Conservation (phyloP, 1,140 invertebrate genomes). For the Grapholita molesta region DNA sequence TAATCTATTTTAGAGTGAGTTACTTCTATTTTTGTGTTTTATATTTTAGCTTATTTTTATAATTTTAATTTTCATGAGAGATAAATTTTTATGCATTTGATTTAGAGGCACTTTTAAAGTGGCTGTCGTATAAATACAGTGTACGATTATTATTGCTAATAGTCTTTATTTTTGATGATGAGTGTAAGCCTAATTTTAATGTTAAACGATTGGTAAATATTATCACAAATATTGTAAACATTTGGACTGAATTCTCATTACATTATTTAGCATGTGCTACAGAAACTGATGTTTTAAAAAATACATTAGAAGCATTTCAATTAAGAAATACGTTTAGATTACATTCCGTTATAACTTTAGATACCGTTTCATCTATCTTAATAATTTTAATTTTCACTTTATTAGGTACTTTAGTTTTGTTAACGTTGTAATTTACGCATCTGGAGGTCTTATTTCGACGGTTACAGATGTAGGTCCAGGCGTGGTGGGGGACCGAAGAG, state of each 20-base stretch:
- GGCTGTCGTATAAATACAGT: constrained; percentile 51
- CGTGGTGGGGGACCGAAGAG: constrained; percentile 62
- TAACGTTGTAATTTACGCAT: constrained; percentile 42
- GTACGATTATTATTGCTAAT: constrained; percentile 54
- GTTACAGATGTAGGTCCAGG: constrained; percentile 68
- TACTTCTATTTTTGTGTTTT: constrained; percentile 23
- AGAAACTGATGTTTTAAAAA: constrained; percentile 25
- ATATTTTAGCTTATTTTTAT: constrained; percentile 23
- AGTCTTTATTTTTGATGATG: constrained; percentile 24
- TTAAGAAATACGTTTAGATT: constrained; percentile 13
- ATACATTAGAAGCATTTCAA: constrained; percentile 16
- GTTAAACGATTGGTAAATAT: constrained; percentile 45
- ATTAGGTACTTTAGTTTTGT: constrained; percentile 13
- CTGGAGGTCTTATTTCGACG: constrained; percentile 67
- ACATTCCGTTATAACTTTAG: constrained; percentile 5
- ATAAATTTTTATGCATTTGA: constrained; percentile 45
- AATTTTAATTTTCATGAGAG: constrained; percentile 34
- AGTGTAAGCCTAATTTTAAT: constrained; percentile 59
- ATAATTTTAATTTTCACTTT: constrained; percentile 12
- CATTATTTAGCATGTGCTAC: constrained; percentile 19
- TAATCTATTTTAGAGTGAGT: constrained; percentile 22
- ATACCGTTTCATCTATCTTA: constrained; percentile 11
- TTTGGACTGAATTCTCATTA: constrained; percentile 54
- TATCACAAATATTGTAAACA: constrained; percentile 70
- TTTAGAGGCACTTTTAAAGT: constrained; percentile 68